Evolutionary conservation across 2,113 vertebrate genomes (phyloP).

Genomic region (Percopsis transmontana): DNA sequence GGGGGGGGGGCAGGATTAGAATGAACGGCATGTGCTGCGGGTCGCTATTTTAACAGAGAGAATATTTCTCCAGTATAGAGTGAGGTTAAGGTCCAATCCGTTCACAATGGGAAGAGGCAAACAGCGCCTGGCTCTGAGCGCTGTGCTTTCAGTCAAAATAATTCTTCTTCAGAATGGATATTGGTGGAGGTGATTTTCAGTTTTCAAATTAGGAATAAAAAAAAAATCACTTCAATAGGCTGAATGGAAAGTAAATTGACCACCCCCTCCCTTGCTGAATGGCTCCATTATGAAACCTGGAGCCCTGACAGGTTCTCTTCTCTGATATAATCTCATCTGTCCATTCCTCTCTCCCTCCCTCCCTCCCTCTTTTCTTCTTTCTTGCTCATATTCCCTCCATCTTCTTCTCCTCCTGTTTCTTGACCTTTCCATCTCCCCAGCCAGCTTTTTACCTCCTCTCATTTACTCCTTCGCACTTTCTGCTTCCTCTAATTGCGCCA

Average conservation of each 20-base stretch:
- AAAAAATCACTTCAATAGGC: slow-evolving; percentile 9
- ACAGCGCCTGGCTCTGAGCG: background rate
- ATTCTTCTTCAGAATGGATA: slow-evolving; percentile 2
- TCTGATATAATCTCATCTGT: slow-evolving; percentile 25
- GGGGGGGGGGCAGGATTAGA: too few species aligned
- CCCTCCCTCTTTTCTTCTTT: slow-evolving; percentile 3
- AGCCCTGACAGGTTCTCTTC: slow-evolving; percentile 16
- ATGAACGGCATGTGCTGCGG: background rate
- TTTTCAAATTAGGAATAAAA: background rate
- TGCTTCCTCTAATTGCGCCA: background rate
- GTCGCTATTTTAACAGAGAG: background rate
- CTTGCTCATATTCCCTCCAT: too few species aligned
- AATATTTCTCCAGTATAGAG: too few species aligned
- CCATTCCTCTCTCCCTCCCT: slow-evolving; percentile 4
- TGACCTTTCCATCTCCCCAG: too few species aligned
- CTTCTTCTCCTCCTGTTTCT: too few species aligned
- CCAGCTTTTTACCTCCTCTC: too few species aligned
- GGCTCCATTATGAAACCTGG: slow-evolving; percentile 31
- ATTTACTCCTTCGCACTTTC: too few species aligned
- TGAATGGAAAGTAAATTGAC: slow-evolving; percentile 41
- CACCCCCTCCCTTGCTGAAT: slow-evolving; percentile 7
- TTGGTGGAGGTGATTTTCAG: slow-evolving; percentile 5
- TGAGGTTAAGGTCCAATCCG: background rate
- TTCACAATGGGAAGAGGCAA: background rate
- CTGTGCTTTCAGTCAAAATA: background rate